These are phyloP conservation scores for Fissipunctia ypsillon DNA, from an alignment of 2,888 invertebrate species.

Conservation along the genomic window DNA sequence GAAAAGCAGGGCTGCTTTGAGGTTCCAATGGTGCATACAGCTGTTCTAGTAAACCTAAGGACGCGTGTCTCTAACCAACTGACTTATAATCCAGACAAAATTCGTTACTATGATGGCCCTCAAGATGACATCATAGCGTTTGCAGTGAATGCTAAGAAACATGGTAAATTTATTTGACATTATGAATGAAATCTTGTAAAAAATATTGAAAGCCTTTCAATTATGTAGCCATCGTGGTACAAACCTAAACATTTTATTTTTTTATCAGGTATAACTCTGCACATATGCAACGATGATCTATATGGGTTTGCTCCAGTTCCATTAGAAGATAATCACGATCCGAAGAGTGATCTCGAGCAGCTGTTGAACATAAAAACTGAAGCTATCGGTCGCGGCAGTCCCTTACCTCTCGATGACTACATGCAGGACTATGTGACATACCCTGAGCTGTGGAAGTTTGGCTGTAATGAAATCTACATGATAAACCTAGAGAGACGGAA, in stretches of 20 bases:
- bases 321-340: conserved; percentile 92
- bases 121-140: conserved; percentile 98
- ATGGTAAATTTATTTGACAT: conserved; percentile 81
- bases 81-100: conserved; percentile 93
- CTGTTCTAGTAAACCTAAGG: conserved; percentile 94
- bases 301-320: conserved; percentile 97
- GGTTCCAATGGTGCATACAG: conserved; percentile 98
- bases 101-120: conserved; percentile 93
- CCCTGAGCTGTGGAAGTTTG: conserved; percentile 91
- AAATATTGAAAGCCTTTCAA: background rate
- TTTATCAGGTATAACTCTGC: conserved; percentile 70
- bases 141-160: conserved; percentile 94
- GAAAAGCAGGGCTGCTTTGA: conserved; percentile 93
- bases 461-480: conserved; percentile 96
- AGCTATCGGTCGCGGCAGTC: conserved; percentile 91
- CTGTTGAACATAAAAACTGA: conserved; percentile 94
- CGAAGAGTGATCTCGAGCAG: conserved; percentile 93
- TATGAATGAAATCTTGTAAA: background rate
- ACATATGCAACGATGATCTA: conserved; percentile 94
- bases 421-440: conserved; percentile 79
- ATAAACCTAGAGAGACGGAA: conserved; percentile 97
- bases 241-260: background rate
- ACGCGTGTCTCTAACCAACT: conserved; percentile 90
- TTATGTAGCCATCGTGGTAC: background rate
- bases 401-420: conserved; percentile 82